Percentiles rank a stretch among this genome's conserved stretches.
Evolutionary conservation across 2,797 vertebrate species (phyloP).

Genomic region (Paramormyrops hopkinsi): DNA sequence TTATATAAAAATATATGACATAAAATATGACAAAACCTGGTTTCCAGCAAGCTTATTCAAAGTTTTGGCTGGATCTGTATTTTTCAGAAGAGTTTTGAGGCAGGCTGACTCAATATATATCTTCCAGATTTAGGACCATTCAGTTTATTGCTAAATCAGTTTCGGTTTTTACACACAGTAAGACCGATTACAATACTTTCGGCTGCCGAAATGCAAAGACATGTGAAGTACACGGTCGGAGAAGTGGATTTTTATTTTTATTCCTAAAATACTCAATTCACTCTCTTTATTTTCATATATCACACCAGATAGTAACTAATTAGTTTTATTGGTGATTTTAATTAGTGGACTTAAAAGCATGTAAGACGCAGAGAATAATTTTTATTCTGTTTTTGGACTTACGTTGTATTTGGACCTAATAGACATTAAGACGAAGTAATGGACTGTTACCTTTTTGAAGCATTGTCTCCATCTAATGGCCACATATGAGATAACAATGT

Average conservation of each 20-base stretch:
- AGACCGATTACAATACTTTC: background rate
- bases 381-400: background rate
- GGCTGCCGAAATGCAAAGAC: background rate
- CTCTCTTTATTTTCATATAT: background rate
- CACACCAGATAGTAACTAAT: background rate
- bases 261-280: background rate
- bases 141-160: background rate
- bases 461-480: slow-evolving; percentile 37
- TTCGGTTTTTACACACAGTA: background rate
- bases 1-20: background rate
- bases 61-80: background rate
- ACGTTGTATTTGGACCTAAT: slow-evolving; percentile 14
- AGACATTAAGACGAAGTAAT: background rate
- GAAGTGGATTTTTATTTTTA: background rate
- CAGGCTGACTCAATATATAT: background rate
- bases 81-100: background rate
- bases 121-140: background rate
- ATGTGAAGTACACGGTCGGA: background rate
- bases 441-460: background rate
- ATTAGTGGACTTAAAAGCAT: background rate
- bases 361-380: background rate
- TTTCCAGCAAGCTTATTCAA: background rate
- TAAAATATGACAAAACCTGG: background rate
- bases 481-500: background rate
- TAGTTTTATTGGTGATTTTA: background rate